phyloP scores from a whole-genome alignment of 2,113 vertebrate genomes.

The Narcine bancroftii region DNA sequence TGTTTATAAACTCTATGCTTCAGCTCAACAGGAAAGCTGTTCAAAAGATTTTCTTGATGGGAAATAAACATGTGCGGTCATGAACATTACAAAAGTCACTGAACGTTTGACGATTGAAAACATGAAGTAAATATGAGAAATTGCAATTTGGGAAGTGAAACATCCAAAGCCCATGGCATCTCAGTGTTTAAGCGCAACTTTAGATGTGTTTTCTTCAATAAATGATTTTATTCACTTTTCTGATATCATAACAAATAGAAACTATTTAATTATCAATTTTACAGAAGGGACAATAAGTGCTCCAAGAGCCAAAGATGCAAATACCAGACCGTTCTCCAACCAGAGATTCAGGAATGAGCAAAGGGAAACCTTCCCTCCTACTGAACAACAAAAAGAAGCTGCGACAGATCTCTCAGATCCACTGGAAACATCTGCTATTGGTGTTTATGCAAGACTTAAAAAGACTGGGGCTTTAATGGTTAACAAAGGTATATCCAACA shows the following conservation, averaged over 20 bases:
- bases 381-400: background rate
- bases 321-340: background rate
- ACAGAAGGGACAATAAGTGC: background rate
- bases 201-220: background rate
- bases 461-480: slow-evolving; percentile 7
- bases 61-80: background rate
- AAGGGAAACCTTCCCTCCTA: fast-evolving
- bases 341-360: background rate
- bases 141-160: background rate
- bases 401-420: background rate
- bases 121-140: background rate
- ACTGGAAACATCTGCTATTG: background rate
- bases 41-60: background rate
- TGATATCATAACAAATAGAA: background rate
- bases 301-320: background rate
- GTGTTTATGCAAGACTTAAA: background rate
- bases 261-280: background rate
- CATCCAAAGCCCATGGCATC: background rate
- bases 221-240: background rate
- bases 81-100: background rate
- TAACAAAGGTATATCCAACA: background rate
- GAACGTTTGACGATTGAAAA: background rate
- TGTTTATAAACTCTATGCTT: background rate
- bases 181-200: background rate
- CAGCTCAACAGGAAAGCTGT: background rate